Evolutionary conservation across 2,797 vertebrate genomes (phyloP).

Genomic region (Carduelis carduelis): DNA sequence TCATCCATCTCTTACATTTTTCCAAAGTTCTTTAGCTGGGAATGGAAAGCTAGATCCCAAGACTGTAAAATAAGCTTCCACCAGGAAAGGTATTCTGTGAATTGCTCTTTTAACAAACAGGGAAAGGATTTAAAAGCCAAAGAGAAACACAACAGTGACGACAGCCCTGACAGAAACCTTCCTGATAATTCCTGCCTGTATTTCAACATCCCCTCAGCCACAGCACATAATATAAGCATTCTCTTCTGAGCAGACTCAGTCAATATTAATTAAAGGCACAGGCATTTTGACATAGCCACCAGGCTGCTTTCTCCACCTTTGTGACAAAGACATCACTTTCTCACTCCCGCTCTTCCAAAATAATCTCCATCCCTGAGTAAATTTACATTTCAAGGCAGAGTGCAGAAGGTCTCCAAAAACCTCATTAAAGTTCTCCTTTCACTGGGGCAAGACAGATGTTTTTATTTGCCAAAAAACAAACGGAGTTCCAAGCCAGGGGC

Average conservation of each 20-base stretch:
- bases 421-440: not conserved
- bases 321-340: conserved; percentile 31
- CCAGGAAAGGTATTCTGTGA: not conserved
- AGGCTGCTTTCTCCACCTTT: not conserved
- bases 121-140: not conserved
- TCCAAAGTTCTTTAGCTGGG: not conserved
- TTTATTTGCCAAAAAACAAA: not conserved
- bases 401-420: not conserved
- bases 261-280: conserved; percentile 11
- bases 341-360: not conserved
- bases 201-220: conserved; percentile 42
- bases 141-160: not conserved
- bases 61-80: not conserved
- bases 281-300: not conserved
- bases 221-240: conserved; percentile 9
- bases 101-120: not conserved
- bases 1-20: not conserved
- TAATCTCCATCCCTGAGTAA: not conserved
- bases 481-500: not conserved
- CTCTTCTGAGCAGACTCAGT: conserved; percentile 15
- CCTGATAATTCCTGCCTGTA: conserved; percentile 25
- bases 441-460: not conserved
- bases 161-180: conserved; percentile 19
- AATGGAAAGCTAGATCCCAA: not conserved
- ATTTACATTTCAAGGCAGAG: conserved; percentile 9